Percentiles rank a stretch among this genome's conserved stretches.
phyloP scores from a whole-genome alignment of 2,888 invertebrate species.

The Ophonus ardosiacus region DNA sequence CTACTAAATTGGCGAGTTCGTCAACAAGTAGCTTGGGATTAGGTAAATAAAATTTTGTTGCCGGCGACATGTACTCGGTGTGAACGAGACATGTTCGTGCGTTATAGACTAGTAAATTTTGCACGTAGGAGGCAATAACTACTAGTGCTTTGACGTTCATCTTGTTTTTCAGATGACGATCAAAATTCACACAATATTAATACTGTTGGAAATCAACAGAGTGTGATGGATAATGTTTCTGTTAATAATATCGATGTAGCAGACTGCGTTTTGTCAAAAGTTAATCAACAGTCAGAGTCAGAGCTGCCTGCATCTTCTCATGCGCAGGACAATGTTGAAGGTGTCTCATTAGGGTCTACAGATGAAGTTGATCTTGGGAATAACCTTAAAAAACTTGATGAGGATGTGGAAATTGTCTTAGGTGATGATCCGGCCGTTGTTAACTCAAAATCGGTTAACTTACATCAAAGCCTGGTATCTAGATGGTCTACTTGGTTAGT shows the following conservation, averaged over 20 bases:
- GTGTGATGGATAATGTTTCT: too few species aligned
- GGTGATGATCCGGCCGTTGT: slow-evolving; percentile 62
- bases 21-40: not conserved
- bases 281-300: too few species aligned
- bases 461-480: slow-evolving; percentile 62
- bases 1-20: not conserved
- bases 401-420: slow-evolving; percentile 61
- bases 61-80: slow-evolving; percentile 29
- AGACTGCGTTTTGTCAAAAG: too few species aligned
- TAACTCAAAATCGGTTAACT: slow-evolving; percentile 54
- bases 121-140: slow-evolving; percentile 66
- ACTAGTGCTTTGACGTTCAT: slow-evolving; percentile 61
- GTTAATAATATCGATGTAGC: too few species aligned
- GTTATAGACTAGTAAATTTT: slow-evolving; percentile 65
- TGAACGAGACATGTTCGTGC: slow-evolving; percentile 62
- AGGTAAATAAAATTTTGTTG: not conserved
- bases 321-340: not conserved
- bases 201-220: too few species aligned
- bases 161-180: not conserved
- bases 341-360: not conserved
- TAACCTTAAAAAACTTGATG: slow-evolving; percentile 52
- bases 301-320: too few species aligned
- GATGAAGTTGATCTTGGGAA: not conserved
- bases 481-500: slow-evolving; percentile 65
- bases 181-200: not conserved